phyloP scores from a whole-genome alignment of 2,888 invertebrate genomes.

The Galerucella nymphaeae region DNA sequence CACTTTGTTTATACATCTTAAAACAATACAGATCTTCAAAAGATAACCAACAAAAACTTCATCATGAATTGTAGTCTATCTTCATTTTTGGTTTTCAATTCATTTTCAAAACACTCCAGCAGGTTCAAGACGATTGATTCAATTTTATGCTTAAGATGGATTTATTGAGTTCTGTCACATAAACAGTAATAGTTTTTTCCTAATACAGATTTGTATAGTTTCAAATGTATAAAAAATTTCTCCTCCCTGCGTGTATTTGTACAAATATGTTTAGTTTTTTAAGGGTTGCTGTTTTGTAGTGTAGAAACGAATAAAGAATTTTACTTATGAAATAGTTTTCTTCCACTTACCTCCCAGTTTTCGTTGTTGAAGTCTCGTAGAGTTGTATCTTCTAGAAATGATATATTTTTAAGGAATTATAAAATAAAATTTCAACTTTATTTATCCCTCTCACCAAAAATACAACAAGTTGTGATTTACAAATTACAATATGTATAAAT shows the following conservation, averaged over 20 bases:
- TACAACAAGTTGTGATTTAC: conserved; percentile 52
- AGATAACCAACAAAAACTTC: too few relatives aligned
- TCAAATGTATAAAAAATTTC: neutral
- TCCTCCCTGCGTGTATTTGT: neutral
- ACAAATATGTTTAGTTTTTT: conserved; percentile 4
- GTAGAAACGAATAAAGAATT: conserved; percentile 2
- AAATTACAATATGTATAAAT: conserved; percentile 50
- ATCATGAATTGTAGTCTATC: too few relatives aligned
- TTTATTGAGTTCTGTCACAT: too few relatives aligned
- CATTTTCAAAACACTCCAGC: too few relatives aligned
- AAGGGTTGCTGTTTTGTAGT: conserved; percentile 4
- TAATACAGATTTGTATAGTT: too few relatives aligned
- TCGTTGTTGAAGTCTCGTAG: neutral
- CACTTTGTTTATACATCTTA: conserved; percentile 4
- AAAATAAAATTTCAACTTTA: conserved; percentile 50
- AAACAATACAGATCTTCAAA: neutral
- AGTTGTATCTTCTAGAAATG: neutral
- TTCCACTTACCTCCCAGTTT: neutral
- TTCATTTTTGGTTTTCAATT: too few relatives aligned
- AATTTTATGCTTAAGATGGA: too few relatives aligned
- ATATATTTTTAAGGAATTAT: conserved; percentile 16
- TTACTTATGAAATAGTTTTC: neutral
- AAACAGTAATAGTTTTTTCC: too few relatives aligned
- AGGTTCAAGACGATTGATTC: too few relatives aligned
- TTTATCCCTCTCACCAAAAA: conserved; percentile 55